Evolutionary conservation across 2,888 invertebrate species (phyloP).

Genomic region (Quadroppia sp.): DNA sequence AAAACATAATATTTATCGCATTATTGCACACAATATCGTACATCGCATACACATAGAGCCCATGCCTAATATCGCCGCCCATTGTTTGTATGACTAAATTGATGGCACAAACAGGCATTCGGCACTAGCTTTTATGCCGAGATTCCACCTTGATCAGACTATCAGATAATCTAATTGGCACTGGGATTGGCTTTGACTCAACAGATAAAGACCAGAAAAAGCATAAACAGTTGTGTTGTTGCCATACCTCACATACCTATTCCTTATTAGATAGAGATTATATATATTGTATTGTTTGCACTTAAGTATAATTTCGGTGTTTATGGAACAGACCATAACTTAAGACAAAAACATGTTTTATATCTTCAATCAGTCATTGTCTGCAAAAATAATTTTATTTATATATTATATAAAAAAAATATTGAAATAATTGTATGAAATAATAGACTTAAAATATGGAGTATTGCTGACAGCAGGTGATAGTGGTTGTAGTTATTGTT

Average conservation of each 20-base stretch:
- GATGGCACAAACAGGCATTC: neutral
- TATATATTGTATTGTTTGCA: neutral
- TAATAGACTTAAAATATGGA: conserved; percentile 3
- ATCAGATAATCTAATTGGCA: conserved; percentile 35
- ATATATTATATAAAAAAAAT: neutral
- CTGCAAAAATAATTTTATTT: neutral
- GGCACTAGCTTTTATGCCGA: neutral
- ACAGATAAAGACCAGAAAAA: neutral
- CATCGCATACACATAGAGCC: neutral
- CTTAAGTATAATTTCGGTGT: neutral
- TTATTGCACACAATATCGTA: neutral
- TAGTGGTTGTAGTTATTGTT: conserved; percentile 26
- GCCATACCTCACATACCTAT: conserved; percentile 7
- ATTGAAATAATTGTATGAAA: neutral
- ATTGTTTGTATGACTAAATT: conserved; percentile 25
- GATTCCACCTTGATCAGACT: conserved; percentile 20
- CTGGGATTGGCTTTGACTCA: conserved; percentile 29
- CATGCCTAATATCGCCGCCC: conserved; percentile 10
- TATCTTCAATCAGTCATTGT: conserved; percentile 19
- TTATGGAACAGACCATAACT: neutral
- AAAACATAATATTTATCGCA: conserved; percentile 27
- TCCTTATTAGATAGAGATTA: neutral
- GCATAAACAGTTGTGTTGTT: neutral
- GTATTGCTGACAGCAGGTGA: conserved; percentile 28
- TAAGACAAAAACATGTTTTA: neutral